Conservation (phyloP, 1,140 invertebrate species). For the Colletes gigas region DNA sequence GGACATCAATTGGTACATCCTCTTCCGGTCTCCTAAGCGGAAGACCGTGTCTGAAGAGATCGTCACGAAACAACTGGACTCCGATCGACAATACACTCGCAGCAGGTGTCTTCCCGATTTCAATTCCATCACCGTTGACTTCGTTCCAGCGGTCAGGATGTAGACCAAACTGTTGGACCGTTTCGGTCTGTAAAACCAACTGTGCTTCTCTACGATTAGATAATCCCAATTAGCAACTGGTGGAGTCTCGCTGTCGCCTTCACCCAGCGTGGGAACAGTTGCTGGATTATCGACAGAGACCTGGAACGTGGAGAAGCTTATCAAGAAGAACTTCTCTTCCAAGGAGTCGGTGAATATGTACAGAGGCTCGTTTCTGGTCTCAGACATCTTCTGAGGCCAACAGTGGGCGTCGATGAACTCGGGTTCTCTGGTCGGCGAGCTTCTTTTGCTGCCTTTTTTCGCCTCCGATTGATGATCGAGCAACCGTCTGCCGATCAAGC, state of each 20-base stretch:
- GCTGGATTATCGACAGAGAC: too few species aligned
- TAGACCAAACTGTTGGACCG: conserved; percentile 33
- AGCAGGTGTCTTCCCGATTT: conserved; percentile 68
- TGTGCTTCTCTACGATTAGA: conserved; percentile 64
- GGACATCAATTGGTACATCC: conserved; percentile 68
- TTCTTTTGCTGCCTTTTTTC: conserved; percentile 35
- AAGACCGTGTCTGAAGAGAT: conserved; percentile 71
- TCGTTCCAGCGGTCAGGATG: conserved; percentile 66
- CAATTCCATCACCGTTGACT: conserved; percentile 63
- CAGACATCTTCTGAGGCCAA: conserved; percentile 51
- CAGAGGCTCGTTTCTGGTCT: conserved; percentile 70
- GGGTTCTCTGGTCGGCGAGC: background rate
- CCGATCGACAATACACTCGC: conserved; percentile 67
- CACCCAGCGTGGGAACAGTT: too few species aligned
- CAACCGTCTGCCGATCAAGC: background rate
- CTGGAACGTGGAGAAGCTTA: conserved; percentile 62
- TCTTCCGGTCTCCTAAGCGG: conserved; percentile 63
- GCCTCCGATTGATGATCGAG: conserved; percentile 30
- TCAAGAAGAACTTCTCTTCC: conserved; percentile 68
- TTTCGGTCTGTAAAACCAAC: conserved; percentile 57
- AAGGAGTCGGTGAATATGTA: conserved; percentile 75
- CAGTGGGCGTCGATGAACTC: conserved; percentile 23
- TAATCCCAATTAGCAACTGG: background rate
- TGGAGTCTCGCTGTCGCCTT: background rate
- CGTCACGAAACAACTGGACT: conserved; percentile 56